Base-by-base conservation (phyloP, 1,140 invertebrate species). In the Teleogryllus occipitalis region DNA sequence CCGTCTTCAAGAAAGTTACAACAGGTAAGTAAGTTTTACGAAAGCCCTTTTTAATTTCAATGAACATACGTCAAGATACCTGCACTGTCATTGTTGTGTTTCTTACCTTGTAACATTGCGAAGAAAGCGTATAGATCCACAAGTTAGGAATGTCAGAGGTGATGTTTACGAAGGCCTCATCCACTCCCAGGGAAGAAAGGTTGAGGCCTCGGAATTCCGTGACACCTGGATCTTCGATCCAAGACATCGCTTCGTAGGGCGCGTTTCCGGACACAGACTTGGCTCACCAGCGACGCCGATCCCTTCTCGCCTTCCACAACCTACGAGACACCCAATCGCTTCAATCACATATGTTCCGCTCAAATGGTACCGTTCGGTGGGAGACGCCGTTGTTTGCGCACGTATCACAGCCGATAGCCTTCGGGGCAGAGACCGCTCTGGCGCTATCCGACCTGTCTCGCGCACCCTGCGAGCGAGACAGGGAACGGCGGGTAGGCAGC, bases 161-260 rank as follows among this genome's bases (percentile, higher is more conserved):
- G 27, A 85, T 82, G 21, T 82, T 83, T 0, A 86, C 78, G 81
- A 81, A 85, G 10, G 85, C 85, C 80, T 86, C 27, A 79, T 86
- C 85, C 8, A 84, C 82, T 7, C 77, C 74, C 78, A 86, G 80
- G 0, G 74, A 76, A 22, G 80, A 80, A 46, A 86, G 47, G 78
- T 84, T 77, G 27, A 85, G 82, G 10, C 81, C 82, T 47, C 81
- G 80, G 79, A 85, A 85, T 8, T 72, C 79, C 14, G 83, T 80
- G 15, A 81, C 75, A 6, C 82, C 82, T 7, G 83, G 83, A 78
- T 84, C 81, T 80, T 86, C 85, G 21, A 85, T 80, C 83, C 83
- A 83, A 75, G 81, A 82, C 83, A 84, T 84, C 48, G 75, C 47
- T 18, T 10, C 8, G 74, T 15, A 39, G 3, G 7, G 74, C 12